Base-by-base conservation (phyloP, 2,797 vertebrate species). In the Coluber constrictor region DNA sequence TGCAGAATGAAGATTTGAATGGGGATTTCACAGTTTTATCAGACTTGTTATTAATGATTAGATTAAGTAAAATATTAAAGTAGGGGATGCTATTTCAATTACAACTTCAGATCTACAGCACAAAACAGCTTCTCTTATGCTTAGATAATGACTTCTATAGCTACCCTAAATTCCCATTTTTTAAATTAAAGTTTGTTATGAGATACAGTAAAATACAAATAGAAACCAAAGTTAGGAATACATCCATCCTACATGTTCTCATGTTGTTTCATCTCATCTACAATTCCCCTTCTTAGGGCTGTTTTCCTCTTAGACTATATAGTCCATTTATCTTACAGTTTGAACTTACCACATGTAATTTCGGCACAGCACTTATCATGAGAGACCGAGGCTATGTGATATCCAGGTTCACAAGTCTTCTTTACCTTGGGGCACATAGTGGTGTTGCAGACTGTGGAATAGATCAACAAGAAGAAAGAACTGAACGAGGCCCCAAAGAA, bases 361-460 rank as follows among this genome's bases (percentile, higher is more conserved):
- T 51, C 87, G 0, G 95, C 95, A 94, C 98, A 99, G 96, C 98
- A 98, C 90, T 18, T 87, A 0, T 95, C 90, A 13, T 63, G 57
- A 1, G 25, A 90, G 1, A 87, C 90, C 6, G 60, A 0, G 0
- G 47, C 57, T 79, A 94, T 86, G 3, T 95, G 16, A 92, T 97
- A 98, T 0, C 97, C 98, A 3, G 51, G 94, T 0, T 70, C 15
- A 90, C 98, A 99, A 7, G 1, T 11, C 0, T 15, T 60, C 1
- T 8, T 20, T 3, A 59, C 29, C 5, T 37, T 0, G 12, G 95
- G 93, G 92, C 98, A 99, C 63, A 96, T 88, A 87, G 27, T 97
- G 0, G 20, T 0, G 54, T 98, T 96, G 91, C 98, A 99, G 90
- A 97, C 98, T 99, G 97, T 23, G 90, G 87, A 93, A 59, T 66